Evolutionary conservation across 1,140 invertebrate species (phyloP).

Genomic region (Pectinophora gossypiella): DNA sequence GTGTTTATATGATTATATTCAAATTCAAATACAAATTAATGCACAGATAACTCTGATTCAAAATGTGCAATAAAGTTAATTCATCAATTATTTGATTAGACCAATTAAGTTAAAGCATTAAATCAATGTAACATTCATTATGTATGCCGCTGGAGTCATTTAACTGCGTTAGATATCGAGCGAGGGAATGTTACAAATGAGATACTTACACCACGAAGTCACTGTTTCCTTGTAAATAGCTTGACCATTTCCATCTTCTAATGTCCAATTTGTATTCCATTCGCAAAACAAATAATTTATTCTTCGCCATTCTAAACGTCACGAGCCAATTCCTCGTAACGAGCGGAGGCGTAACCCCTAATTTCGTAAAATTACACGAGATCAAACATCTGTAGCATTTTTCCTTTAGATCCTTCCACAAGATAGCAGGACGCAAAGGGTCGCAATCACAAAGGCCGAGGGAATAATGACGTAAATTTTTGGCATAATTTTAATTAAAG

Average conservation of each 20-base stretch:
- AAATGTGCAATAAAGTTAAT: too few species aligned
- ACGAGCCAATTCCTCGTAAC: not conserved
- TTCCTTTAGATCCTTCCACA: not conserved
- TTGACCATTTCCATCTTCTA: not conserved
- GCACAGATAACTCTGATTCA: too few species aligned
- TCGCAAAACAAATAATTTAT: not conserved
- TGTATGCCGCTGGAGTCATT: too few species aligned
- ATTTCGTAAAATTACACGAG: not conserved
- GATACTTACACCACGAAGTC: not conserved
- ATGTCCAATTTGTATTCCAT: not conserved
- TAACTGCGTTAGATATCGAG: too few species aligned
- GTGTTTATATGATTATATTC: too few species aligned
- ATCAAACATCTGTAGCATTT: not conserved
- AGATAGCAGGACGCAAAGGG: constrained; percentile 22
- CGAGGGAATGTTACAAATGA: not conserved
- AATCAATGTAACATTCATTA: too few species aligned
- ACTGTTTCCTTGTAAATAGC: not conserved
- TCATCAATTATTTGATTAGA: too few species aligned
- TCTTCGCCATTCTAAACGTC: not conserved
- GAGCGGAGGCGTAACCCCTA: not conserved
- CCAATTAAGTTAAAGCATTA: too few species aligned
- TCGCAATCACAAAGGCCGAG: constrained; percentile 40
- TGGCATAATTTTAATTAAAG: constrained; percentile 62
- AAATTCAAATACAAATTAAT: too few species aligned
- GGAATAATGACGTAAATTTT: constrained; percentile 53